Evolutionary conservation across 1,140 invertebrate genomes (phyloP).

Genomic region (Acromyrmex heyeri): DNA sequence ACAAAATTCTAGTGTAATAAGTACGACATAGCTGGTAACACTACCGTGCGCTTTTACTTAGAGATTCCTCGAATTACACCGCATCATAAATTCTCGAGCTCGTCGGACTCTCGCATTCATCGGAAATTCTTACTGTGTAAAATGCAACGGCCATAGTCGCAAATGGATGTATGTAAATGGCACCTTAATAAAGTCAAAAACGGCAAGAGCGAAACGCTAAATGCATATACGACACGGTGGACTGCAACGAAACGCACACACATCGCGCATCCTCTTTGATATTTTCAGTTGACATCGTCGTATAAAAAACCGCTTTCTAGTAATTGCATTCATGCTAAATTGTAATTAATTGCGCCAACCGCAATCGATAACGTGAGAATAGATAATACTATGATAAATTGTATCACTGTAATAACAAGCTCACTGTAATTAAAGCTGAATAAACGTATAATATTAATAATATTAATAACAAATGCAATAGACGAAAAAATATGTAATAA

Average conservation of each 20-base stretch:
- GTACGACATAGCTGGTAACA: slow-evolving; percentile 8
- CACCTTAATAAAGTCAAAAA: slow-evolving; percentile 50
- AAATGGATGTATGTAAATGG: slow-evolving; percentile 51
- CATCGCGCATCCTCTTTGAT: slow-evolving; percentile 13
- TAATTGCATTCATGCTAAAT: slow-evolving; percentile 37
- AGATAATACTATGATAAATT: not conserved
- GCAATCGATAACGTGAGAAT: slow-evolving; percentile 13
- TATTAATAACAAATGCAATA: not conserved
- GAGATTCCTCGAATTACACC: slow-evolving; percentile 47
- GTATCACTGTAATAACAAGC: not conserved
- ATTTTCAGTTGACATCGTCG: slow-evolving; percentile 3
- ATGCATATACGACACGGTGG: slow-evolving; percentile 27
- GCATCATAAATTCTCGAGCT: slow-evolving; percentile 54
- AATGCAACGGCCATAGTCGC: slow-evolving; percentile 18
- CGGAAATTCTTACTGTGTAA: slow-evolving; percentile 54
- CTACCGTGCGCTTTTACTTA: slow-evolving; percentile 23
- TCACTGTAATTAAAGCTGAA: slow-evolving; percentile 12
- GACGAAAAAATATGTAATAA: not conserved
- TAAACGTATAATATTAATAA: slow-evolving; percentile 9
- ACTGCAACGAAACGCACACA: not conserved
- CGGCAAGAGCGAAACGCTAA: slow-evolving; percentile 50
- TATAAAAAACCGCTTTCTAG: slow-evolving; percentile 11
- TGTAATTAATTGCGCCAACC: slow-evolving; percentile 21
- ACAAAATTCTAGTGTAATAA: slow-evolving; percentile 31
- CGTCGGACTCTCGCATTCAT: slow-evolving; percentile 41